Evolutionary conservation across 2,113 vertebrate genomes (phyloP).

Genomic region (Microcebus tavaratra): DNA sequence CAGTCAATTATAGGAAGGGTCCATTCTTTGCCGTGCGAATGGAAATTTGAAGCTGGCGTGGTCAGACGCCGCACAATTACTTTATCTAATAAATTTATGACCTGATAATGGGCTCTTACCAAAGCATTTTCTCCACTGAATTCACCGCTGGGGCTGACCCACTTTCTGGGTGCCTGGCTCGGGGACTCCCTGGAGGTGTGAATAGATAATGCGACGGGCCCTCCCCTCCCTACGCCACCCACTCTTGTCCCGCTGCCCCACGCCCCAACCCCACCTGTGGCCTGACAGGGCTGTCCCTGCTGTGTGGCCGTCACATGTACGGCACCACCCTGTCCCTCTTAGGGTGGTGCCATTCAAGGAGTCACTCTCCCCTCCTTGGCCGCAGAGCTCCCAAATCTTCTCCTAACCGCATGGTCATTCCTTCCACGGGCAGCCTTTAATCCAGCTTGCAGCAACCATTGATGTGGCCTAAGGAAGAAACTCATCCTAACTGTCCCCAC

Average conservation of each 20-base stretch:
- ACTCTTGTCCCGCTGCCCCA: fast-evolving
- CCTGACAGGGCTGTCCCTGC: fast-evolving
- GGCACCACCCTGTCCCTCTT: fast-evolving
- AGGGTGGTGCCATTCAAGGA: fast-evolving
- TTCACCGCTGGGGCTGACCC: not conserved
- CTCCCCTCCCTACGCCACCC: fast-evolving
- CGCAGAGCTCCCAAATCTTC: not conserved
- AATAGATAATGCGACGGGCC: fast-evolving
- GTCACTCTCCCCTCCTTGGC: fast-evolving
- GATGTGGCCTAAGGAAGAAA: fast-evolving
- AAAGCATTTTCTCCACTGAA: not conserved
- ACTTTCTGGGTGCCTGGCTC: not conserved
- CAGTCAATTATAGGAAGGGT: not conserved
- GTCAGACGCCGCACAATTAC: not conserved
- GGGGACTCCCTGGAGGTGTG: not conserved
- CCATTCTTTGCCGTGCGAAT: not conserved
- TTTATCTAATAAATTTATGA: slow-evolving; percentile 1
- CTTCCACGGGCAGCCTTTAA: fast-evolving
- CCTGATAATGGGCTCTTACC: not conserved
- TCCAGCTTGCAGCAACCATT: fast-evolving
- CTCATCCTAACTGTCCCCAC: fast-evolving
- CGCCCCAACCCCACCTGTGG: fast-evolving
- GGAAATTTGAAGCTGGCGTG: not conserved
- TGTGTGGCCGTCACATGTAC: too few species aligned
- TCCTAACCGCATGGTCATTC: fast-evolving